Evolutionary conservation across 2,113 vertebrate species (phyloP).

Genomic region (Antennarius striatus): DNA sequence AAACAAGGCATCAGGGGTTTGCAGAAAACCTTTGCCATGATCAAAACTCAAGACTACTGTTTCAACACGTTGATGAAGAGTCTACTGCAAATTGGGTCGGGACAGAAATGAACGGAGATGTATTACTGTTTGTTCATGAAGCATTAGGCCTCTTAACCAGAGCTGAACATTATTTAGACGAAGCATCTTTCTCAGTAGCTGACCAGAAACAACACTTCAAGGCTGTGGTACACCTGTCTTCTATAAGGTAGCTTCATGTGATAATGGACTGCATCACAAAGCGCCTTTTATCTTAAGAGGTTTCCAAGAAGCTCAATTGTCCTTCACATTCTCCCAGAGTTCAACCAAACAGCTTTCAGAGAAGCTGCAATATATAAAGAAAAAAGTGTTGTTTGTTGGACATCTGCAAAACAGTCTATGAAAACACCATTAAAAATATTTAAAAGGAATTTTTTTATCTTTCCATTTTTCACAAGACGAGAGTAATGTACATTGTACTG

Average conservation of each 20-base stretch:
- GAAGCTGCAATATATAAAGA: background rate
- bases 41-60: slow-evolving; percentile 10
- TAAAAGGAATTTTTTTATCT: too few relatives aligned
- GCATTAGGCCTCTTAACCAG: slow-evolving; percentile 16
- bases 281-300: slow-evolving; percentile 31
- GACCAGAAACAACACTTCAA: slow-evolving; percentile 44
- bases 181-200: slow-evolving; percentile 39
- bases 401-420: too few relatives aligned
- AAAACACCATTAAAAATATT: too few relatives aligned
- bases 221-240: slow-evolving; percentile 36
- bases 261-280: slow-evolving; percentile 44
- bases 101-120: background rate
- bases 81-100: slow-evolving; percentile 11
- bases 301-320: slow-evolving; percentile 25
- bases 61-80: slow-evolving; percentile 1
- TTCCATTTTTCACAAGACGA: too few relatives aligned
- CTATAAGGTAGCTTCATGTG: slow-evolving; percentile 18
- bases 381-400: too few relatives aligned
- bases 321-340: slow-evolving; percentile 5
- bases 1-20: slow-evolving; percentile 24
- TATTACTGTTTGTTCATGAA: slow-evolving; percentile 28
- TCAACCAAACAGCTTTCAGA: slow-evolving; percentile 13
- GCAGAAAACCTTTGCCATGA: background rate
- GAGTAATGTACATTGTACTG: too few relatives aligned
- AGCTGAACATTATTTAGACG: slow-evolving; percentile 58